Evolutionary conservation across 2,888 invertebrate species (phyloP), one percentile per base, ranked within the genome.

Genomic region (Oscheius sp.): DNA sequence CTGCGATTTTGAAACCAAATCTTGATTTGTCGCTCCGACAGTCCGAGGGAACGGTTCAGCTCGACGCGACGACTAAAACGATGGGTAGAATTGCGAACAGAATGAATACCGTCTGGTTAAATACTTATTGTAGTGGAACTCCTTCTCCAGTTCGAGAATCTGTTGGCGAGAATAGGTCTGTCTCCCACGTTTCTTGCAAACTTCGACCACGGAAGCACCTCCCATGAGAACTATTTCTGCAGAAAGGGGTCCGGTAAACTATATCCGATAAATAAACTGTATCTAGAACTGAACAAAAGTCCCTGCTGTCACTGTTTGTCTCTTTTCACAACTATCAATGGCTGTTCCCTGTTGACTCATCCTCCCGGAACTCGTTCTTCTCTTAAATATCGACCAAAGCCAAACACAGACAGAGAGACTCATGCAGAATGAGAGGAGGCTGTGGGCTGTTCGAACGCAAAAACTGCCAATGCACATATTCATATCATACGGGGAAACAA

Each of bases 161-260:
- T 86, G 86, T 11, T 80, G 83, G 68, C 85, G 62, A 47, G 85
- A 80, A 70, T 86, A 86, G 29, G 86, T 86, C 75, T 86, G 86
- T 37, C 86, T 75, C 32, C 86, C 87, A 7, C 86, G 75, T 72
- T 86, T 86, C 42, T 60, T 58, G 33, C 73, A 73, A 10, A 65
- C 57, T 29, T 73, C 73, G 33, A 58, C 57, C 10, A 73, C 65
- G 9, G 57, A 65, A 55, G 51, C 29, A 37, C 68, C 68, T 10
- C 63, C 63, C 63, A 63, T 63, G 21, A 63, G 63, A n/a, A 63
- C 63, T 48, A 63, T 63, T 63, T 63, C 63, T 48, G 50, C 5
- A 33, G 42, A 42, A 42, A 42, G 7, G 7, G 4, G 7, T 3
- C 7, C 42, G 42, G 7, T 5, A 42, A 42, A 42, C 42, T 42